These are phyloP conservation scores for Drosophila pseudotalamancana DNA, from an alignment of 2,888 invertebrate species.

Conservation along the genomic window DNA sequence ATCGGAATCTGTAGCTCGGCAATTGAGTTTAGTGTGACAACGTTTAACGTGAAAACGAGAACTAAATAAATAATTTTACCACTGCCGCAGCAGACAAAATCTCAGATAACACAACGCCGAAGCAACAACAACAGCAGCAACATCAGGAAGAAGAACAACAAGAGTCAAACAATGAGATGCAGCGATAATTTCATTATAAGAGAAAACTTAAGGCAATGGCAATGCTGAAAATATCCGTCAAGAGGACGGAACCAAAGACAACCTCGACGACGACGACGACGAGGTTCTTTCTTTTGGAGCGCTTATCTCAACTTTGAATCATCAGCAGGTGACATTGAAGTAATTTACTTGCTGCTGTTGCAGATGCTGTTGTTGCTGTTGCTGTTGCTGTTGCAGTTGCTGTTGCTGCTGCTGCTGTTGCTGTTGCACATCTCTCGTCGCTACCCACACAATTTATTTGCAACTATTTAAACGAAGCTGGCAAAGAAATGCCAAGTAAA, in stretches of 20 bases:
- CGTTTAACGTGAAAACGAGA: conserved; percentile 78
- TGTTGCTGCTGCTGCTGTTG: conserved; percentile 13
- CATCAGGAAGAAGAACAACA: conserved; percentile 21
- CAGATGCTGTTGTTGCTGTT: conserved; percentile 36
- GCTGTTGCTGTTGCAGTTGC: conserved; percentile 42
- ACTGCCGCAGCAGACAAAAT: conserved; percentile 44
- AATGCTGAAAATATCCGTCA: conserved; percentile 55
- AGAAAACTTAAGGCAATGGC: conserved; percentile 72
- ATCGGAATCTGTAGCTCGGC: conserved; percentile 56
- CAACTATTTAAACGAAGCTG: conserved; percentile 71
- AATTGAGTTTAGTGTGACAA: conserved; percentile 78
- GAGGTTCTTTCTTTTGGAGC: conserved; percentile 59
- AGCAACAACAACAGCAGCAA: conserved; percentile 16
- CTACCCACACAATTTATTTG: conserved; percentile 78
- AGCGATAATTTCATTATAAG: conserved; percentile 77
- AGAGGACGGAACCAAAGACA: conserved; percentile 24
- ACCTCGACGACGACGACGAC: conserved; percentile 12
- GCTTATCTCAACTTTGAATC: conserved; percentile 75
- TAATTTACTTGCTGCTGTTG: conserved; percentile 75
- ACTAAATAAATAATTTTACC: conserved; percentile 77
- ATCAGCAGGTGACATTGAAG: conserved; percentile 80
- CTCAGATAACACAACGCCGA: conserved; percentile 39
- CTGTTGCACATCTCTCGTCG: conserved; percentile 55
- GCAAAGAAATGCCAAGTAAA: conserved; percentile 27
- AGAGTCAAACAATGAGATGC: conserved; percentile 72